Percentiles rank a stretch among this genome's conserved stretches.
phyloP scores from a whole-genome alignment of 2,113 vertebrate species.

The Diadophis punctatus region DNA sequence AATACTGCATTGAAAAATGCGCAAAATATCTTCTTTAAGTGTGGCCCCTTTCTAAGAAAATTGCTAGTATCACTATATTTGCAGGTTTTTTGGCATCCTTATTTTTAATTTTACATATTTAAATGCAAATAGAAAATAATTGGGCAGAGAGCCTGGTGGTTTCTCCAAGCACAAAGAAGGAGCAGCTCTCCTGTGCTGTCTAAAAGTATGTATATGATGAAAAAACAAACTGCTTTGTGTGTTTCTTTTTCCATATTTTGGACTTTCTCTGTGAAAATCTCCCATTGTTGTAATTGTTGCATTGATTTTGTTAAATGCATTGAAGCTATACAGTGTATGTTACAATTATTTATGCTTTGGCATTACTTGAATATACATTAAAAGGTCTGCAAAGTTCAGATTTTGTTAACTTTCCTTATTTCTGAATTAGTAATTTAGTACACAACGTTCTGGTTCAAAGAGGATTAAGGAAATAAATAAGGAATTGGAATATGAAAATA shows the following conservation, averaged over 20 bases:
- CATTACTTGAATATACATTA: neutral
- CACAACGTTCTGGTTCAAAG: neutral
- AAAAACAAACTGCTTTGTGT: accelerated
- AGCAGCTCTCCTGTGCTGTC: neutral
- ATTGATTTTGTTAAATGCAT: slow-evolving; percentile 30
- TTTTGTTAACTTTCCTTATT: neutral
- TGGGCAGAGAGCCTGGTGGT: neutral
- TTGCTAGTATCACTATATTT: neutral
- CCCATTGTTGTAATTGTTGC: neutral
- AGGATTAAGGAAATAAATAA: neutral
- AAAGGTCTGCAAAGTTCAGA: neutral
- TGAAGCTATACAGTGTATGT: neutral
- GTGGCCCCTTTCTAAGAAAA: neutral
- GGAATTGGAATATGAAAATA: too few species aligned
- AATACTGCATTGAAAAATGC: neutral
- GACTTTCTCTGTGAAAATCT: neutral
- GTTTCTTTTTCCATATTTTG: neutral
- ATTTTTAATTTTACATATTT: neutral
- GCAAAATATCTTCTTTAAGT: neutral
- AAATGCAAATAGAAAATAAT: neutral
- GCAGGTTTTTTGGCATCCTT: neutral
- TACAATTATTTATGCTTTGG: neutral
- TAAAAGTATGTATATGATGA: neutral
- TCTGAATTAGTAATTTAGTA: neutral
- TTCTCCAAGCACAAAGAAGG: neutral